phyloP scores from a whole-genome alignment of 1,140 invertebrate genomes.

The Magallana angulata region DNA sequence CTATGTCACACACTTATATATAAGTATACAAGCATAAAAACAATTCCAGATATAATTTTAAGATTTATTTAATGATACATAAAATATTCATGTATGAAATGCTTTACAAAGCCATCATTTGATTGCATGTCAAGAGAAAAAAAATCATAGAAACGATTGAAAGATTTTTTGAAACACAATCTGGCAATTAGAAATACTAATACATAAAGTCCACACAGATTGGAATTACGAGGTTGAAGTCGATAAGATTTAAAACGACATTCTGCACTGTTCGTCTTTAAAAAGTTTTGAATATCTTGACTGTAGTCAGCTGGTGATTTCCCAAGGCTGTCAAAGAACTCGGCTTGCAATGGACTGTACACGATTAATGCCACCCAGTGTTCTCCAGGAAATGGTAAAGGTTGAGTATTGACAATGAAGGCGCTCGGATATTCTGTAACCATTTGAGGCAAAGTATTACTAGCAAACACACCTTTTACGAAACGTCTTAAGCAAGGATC shows the following conservation, averaged over 20 bases:
- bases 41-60: background rate
- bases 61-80: background rate
- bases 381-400: slow-evolving; percentile 42
- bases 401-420: slow-evolving; percentile 40
- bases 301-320: slow-evolving; percentile 38
- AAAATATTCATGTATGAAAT: slow-evolving; percentile 23
- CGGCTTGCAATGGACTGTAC: slow-evolving; percentile 7
- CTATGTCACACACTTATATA: background rate
- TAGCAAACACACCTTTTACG: slow-evolving; percentile 47
- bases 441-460: slow-evolving; percentile 40
- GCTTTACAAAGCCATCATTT: slow-evolving; percentile 12
- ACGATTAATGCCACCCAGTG: slow-evolving; percentile 46
- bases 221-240: slow-evolving; percentile 24
- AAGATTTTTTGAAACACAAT: slow-evolving; percentile 40
- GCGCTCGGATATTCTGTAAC: slow-evolving; percentile 35
- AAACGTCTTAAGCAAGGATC: background rate
- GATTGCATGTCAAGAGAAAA: background rate
- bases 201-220: slow-evolving; percentile 46
- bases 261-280: slow-evolving; percentile 14
- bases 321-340: slow-evolving; percentile 51
- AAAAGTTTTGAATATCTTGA: slow-evolving; percentile 30
- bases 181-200: slow-evolving; percentile 38
- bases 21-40: background rate
- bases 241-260: slow-evolving; percentile 35
- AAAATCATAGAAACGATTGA: slow-evolving; percentile 15